A percentile compares a stretch with the other conserved stretches of the same genome.
Conservation (phyloP, 2,797 vertebrate genomes). For the Arnoldichthys spilopterus region DNA sequence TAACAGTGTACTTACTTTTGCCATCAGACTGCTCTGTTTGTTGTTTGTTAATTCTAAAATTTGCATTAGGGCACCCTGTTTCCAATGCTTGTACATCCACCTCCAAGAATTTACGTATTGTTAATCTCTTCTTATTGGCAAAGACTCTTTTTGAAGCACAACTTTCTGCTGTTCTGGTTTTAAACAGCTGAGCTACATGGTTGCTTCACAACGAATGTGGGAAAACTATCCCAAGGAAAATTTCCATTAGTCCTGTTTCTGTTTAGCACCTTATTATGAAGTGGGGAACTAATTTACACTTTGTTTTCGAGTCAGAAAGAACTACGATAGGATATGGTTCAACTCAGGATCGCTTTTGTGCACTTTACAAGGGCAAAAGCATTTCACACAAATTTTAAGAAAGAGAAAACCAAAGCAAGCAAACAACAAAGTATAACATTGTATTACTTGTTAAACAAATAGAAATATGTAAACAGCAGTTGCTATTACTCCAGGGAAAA, state of each 20-base stretch:
- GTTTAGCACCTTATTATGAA: slow-evolving; percentile 54
- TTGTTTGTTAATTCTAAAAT: too few species aligned
- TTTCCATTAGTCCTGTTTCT: not conserved
- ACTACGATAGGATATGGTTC: not conserved
- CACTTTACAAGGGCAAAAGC: not conserved
- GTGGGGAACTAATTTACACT: slow-evolving; percentile 50
- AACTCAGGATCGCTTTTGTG: slow-evolving; percentile 6
- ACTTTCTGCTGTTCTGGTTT: slow-evolving; percentile 3
- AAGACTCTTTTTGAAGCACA: not conserved
- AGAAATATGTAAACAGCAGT: not conserved
- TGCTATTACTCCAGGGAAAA: not conserved
- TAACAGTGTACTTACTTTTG: too few species aligned
- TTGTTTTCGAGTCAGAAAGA: not conserved
- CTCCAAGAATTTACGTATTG: not conserved
- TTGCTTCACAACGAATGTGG: slow-evolving; percentile 22
- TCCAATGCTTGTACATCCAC: too few species aligned
- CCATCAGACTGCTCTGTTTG: too few species aligned
- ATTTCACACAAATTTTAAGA: not conserved
- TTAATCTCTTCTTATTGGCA: not conserved
- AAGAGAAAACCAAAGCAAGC: not conserved
- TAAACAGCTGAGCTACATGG: slow-evolving; percentile 11
- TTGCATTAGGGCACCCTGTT: too few species aligned
- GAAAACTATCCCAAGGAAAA: slow-evolving; percentile 19
- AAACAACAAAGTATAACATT: not conserved
- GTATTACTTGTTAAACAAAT: not conserved